Evolutionary conservation across 2,888 invertebrate species (phyloP).

Genomic region (Epinotia demarniana): DNA sequence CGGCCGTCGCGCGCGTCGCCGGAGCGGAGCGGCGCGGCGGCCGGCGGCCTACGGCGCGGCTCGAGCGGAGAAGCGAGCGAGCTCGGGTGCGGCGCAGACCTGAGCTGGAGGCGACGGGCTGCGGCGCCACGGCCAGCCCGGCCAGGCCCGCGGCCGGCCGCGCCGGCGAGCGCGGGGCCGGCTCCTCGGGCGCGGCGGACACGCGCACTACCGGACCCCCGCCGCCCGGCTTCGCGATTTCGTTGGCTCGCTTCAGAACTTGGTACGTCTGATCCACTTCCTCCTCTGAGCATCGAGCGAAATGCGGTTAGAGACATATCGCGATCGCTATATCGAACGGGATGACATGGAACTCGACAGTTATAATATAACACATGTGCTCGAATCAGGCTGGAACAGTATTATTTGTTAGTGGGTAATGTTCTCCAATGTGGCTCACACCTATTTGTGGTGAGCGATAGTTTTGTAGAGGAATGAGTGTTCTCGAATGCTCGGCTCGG

Average conservation of each 20-base stretch:
- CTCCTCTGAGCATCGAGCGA: slow-evolving; percentile 83
- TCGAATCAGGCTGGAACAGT: slow-evolving; percentile 47
- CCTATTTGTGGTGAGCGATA: slow-evolving; percentile 27
- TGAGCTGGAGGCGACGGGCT: slow-evolving; percentile 88
- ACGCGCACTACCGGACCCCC: slow-evolving; percentile 81
- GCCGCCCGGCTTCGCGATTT: slow-evolving; percentile 88
- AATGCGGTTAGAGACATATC: slow-evolving; percentile 71
- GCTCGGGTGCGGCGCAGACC: slow-evolving; percentile 84
- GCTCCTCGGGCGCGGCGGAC: slow-evolving; percentile 71
- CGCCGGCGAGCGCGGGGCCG: slow-evolving; percentile 76
- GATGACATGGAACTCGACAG: slow-evolving; percentile 51
- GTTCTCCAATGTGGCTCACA: slow-evolving; percentile 50
- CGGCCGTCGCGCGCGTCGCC: slow-evolving; percentile 57
- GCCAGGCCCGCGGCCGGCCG: slow-evolving; percentile 65
- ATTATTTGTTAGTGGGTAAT: slow-evolving; percentile 48
- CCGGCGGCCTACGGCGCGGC: slow-evolving; percentile 72
- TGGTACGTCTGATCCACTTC: slow-evolving; percentile 97
- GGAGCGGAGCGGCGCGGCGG: slow-evolving; percentile 54
- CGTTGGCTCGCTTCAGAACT: slow-evolving; percentile 97
- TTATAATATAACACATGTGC: slow-evolving; percentile 53
- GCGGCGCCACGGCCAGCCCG: slow-evolving; percentile 87
- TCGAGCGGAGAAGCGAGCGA: slow-evolving; percentile 75
- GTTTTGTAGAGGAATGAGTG: slow-evolving; percentile 56
- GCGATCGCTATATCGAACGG: slow-evolving; percentile 52
- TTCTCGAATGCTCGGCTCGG: slow-evolving; percentile 65